Conservation (phyloP, 2,113 vertebrate species). For the Chionis minor region DNA sequence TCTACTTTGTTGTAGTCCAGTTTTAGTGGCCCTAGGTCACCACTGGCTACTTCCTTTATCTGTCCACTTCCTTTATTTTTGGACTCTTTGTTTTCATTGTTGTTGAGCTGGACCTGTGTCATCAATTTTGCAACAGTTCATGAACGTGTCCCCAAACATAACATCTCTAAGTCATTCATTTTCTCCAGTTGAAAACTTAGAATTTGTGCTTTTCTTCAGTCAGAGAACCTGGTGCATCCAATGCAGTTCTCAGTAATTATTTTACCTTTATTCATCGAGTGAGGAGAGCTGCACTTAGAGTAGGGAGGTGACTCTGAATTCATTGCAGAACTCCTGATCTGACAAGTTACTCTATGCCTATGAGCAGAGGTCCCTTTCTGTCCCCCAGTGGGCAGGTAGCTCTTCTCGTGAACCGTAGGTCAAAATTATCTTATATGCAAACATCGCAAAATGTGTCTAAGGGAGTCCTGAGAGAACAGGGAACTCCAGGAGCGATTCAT, state of each 20-base stretch:
- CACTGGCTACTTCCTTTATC: not conserved
- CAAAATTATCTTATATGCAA: not conserved
- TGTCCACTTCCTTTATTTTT: not conserved
- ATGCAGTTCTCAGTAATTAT: not conserved
- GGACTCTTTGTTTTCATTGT: not conserved
- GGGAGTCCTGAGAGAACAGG: not conserved
- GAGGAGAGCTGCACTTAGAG: not conserved
- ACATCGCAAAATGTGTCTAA: rapidly evolving
- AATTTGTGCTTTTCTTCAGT: not conserved
- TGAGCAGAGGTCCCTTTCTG: not conserved
- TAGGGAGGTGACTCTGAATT: not conserved
- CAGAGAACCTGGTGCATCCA: not conserved
- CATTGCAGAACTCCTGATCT: not conserved
- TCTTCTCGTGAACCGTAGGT: not conserved
- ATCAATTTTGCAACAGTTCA: not conserved
- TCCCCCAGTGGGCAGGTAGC: not conserved
- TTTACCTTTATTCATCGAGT: not conserved
- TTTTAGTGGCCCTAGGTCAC: not conserved
- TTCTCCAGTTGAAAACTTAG: not conserved
- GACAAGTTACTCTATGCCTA: not conserved
- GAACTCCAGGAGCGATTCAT: not conserved
- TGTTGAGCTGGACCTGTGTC: not conserved
- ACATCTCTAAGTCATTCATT: not conserved
- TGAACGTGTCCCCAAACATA: not conserved
- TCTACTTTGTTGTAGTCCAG: not conserved